Percentiles rank a stretch among this genome's conserved stretches.
These are phyloP conservation scores for Andrena dorsata DNA, from an alignment of 2,888 invertebrate genomes.

Conservation along the genomic window DNA sequence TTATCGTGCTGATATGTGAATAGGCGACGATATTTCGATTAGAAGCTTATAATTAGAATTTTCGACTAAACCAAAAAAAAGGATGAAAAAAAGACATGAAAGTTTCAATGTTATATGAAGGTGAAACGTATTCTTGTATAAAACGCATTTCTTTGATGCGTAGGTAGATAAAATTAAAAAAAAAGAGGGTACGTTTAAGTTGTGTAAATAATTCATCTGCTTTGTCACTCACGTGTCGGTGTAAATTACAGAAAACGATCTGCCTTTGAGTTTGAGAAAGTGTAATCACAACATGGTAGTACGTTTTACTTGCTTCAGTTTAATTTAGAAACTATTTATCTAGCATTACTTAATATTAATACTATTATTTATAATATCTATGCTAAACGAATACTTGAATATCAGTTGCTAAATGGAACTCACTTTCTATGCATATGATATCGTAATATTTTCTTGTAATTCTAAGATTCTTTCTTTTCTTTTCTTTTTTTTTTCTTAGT, in stretches of 20 bases:
- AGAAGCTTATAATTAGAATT: slow-evolving; percentile 41
- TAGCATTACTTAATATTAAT: slow-evolving; percentile 58
- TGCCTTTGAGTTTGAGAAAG: slow-evolving; percentile 34
- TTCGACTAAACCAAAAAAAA: slow-evolving; percentile 31
- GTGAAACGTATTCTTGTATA: slow-evolving; percentile 70
- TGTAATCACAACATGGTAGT: slow-evolving; percentile 46
- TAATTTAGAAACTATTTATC: slow-evolving; percentile 58
- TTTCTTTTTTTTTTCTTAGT: slow-evolving; percentile 28
- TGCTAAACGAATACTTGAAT: slow-evolving; percentile 32
- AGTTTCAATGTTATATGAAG: slow-evolving; percentile 32
- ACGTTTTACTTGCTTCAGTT: slow-evolving; percentile 50
- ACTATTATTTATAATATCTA: slow-evolving; percentile 61
- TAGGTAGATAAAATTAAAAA: slow-evolving; percentile 54
- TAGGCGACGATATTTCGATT: slow-evolving; percentile 45
- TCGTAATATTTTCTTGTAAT: slow-evolving; percentile 37
- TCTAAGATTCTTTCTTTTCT: slow-evolving; percentile 23
- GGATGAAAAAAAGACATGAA: slow-evolving; percentile 20
- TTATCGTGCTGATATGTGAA: slow-evolving; percentile 32
- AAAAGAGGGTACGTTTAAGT: slow-evolving; percentile 56
- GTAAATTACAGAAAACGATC: slow-evolving; percentile 46
- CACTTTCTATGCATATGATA: slow-evolving; percentile 27
- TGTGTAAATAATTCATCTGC: slow-evolving; percentile 64
- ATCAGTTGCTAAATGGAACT: slow-evolving; percentile 39
- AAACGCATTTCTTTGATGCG: slow-evolving; percentile 69
- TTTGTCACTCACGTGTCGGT: slow-evolving; percentile 56